Conservation (phyloP, 2,113 vertebrate genomes). For the Agapornis roseicollis region DNA sequence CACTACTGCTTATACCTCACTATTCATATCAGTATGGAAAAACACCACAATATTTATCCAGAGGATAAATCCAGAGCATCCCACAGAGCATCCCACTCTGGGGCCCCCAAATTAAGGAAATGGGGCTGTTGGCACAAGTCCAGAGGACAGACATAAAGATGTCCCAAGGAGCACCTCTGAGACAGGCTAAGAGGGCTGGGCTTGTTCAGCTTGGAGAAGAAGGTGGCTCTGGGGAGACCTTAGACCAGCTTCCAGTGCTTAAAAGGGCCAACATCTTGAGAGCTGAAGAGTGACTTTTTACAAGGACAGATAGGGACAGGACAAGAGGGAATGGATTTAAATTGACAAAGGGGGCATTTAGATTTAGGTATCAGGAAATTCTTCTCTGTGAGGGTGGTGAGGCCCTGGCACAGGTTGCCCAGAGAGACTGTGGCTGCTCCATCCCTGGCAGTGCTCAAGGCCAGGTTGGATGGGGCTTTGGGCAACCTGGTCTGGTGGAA, state of each 20-base stretch:
- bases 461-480: background rate
- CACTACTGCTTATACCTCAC: fast-evolving
- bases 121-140: background rate
- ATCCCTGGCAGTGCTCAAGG: background rate
- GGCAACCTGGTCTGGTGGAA: background rate
- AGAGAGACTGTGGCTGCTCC: background rate
- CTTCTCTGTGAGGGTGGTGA: background rate
- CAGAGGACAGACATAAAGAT: background rate
- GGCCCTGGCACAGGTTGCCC: background rate
- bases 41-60: background rate
- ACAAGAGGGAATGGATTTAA: background rate
- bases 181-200: background rate
- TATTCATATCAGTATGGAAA: fast-evolving
- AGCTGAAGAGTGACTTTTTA: background rate
- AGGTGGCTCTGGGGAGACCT: background rate
- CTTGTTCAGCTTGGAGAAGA: background rate
- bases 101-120: background rate
- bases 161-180: background rate
- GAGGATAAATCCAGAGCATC: background rate
- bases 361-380: background rate
- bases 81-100: background rate
- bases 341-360: background rate
- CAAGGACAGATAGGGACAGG: background rate
- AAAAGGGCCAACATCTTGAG: background rate
- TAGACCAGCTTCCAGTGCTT: background rate